Evolutionary conservation across 2,113 vertebrate genomes (phyloP).

Genomic region (Sylvilagus bachmani): DNA sequence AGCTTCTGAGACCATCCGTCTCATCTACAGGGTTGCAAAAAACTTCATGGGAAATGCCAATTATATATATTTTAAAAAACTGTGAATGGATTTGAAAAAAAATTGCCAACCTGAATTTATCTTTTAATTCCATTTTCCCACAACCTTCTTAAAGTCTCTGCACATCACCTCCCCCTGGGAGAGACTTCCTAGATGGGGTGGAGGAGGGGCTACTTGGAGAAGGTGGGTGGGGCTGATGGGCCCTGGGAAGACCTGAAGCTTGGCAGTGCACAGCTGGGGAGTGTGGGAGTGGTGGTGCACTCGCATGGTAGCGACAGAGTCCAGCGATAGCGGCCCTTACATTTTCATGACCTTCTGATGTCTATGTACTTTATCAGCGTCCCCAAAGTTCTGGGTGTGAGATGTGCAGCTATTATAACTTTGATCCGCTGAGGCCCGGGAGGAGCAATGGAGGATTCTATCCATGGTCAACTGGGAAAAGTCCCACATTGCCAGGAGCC

Average conservation of each 20-base stretch:
- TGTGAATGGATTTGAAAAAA: too few relatives aligned
- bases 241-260: not conserved
- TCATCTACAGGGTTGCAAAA: not conserved
- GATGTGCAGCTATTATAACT: rapidly evolving
- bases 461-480: not conserved
- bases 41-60: too few relatives aligned
- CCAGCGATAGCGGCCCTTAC: rapidly evolving
- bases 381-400: not conserved
- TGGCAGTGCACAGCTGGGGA: rapidly evolving
- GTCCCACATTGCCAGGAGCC: not conserved
- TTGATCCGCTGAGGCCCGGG: rapidly evolving
- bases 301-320: not conserved
- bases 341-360: not conserved
- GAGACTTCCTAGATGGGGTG: not conserved
- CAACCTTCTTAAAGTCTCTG: too few relatives aligned
- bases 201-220: not conserved
- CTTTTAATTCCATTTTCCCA: too few relatives aligned
- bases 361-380: not conserved
- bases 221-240: not conserved
- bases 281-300: rapidly evolving
- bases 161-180: not conserved
- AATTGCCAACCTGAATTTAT: too few relatives aligned
- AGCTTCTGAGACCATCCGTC: not conserved
- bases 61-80: too few relatives aligned
- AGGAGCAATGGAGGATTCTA: not conserved